phyloP scores from a whole-genome alignment of 2,888 invertebrate genomes.

The Stictocephala bisonia region DNA sequence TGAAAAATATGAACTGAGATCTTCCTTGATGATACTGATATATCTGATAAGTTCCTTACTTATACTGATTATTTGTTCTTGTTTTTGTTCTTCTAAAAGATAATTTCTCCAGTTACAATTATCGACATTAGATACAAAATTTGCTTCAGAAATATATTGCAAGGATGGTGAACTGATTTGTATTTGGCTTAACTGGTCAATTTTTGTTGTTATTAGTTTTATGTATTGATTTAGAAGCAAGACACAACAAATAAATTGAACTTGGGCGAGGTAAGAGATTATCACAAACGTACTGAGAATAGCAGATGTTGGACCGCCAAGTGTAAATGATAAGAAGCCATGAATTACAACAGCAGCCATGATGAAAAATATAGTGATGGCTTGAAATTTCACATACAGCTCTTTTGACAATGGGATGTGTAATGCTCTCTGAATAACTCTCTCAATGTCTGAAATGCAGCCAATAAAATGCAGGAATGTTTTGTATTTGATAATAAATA shows the following conservation, averaged over 20 bases:
- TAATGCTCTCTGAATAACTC: neutral
- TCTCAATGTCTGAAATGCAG: neutral
- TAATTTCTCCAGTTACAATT: no score
- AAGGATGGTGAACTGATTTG: no score
- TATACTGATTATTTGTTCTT: neutral
- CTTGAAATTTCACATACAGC: slow-evolving; percentile 17
- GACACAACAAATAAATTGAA: slow-evolving; percentile 17
- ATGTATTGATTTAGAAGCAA: slow-evolving; percentile 4
- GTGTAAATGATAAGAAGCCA: neutral
- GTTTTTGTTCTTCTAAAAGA: neutral
- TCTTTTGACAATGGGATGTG: neutral
- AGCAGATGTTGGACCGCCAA: neutral
- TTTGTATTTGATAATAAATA: neutral
- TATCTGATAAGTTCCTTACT: slow-evolving; percentile 2
- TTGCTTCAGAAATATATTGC: no score
- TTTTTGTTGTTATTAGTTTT: neutral
- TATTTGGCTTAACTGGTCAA: no score
- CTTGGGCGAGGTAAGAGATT: neutral
- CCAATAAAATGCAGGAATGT: neutral
- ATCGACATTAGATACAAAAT: no score
- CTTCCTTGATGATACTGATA: slow-evolving; percentile 30
- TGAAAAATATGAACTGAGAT: slow-evolving; percentile 17
- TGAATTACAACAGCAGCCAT: neutral
- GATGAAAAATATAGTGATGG: slow-evolving; percentile 1
- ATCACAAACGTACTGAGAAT: neutral